Conservation (phyloP, 2,797 vertebrate genomes). For the Sarcoramphus papa region DNA sequence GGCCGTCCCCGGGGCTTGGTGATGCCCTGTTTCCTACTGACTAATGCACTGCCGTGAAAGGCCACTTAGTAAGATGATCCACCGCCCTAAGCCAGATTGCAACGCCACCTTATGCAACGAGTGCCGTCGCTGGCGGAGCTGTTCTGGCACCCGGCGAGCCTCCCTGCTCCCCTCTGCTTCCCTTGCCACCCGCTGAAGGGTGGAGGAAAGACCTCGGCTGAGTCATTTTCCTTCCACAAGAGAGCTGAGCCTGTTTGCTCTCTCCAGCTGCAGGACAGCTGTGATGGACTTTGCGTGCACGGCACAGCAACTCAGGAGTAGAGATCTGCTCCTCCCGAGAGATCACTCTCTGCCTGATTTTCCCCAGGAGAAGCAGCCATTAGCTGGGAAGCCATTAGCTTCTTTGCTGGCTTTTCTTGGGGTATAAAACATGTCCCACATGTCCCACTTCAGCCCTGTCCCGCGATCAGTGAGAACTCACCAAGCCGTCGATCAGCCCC, state of each 20-base stretch:
- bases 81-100: not conserved
- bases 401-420: not conserved
- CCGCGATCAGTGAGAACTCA: slow-evolving; percentile 62
- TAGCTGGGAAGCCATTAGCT: not conserved
- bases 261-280: slow-evolving; percentile 19
- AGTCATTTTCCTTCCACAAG: not conserved
- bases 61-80: not conserved
- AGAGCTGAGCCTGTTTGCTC: not conserved
- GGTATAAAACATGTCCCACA: accelerated
- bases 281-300: not conserved
- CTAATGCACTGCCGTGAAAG: not conserved
- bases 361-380: not conserved
- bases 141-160: not conserved
- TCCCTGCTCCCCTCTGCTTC: not conserved
- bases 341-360: not conserved
- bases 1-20: not conserved
- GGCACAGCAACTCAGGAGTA: not conserved
- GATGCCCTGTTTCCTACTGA: slow-evolving; percentile 5
- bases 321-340: not conserved
- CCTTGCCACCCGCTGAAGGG: not conserved
- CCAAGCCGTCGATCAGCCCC: slow-evolving; percentile 95
- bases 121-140: not conserved
- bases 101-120: not conserved
- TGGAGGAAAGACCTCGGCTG: not conserved
- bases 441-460: not conserved